Conservation (phyloP, 2,113 vertebrate species). For the Colaptes auratus region DNA sequence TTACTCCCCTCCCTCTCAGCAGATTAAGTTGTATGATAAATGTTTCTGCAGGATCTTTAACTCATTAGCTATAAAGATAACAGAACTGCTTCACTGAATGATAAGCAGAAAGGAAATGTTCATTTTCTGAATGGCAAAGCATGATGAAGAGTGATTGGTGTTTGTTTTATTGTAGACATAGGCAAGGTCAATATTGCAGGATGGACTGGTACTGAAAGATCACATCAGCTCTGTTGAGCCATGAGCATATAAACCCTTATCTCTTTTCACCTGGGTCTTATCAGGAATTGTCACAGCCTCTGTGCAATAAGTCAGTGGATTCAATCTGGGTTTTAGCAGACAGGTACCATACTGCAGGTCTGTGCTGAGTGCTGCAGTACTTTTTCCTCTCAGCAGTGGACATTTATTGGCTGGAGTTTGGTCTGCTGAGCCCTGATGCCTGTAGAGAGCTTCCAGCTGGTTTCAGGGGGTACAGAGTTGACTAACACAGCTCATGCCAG, state of each 20-base stretch:
- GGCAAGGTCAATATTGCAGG: not conserved
- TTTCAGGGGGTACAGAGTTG: not conserved
- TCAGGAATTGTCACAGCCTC: not conserved
- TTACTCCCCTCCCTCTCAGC: not conserved
- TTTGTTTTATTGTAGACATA: not conserved
- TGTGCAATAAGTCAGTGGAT: not conserved
- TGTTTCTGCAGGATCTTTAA: not conserved
- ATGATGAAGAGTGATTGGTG: not conserved
- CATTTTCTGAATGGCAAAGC: not conserved
- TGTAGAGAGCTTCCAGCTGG: not conserved
- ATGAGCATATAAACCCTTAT: not conserved
- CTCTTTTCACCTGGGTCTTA: not conserved
- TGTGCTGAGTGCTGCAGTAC: not conserved
- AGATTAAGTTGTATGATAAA: not conserved
- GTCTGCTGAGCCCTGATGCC: not conserved
- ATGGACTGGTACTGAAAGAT: not conserved
- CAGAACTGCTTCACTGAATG: not conserved
- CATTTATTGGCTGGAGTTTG: not conserved
- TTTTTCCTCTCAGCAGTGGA: not conserved
- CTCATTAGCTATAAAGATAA: fast-evolving
- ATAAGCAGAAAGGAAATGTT: not conserved
- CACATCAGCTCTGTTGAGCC: not conserved
- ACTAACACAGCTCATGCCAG: not conserved
- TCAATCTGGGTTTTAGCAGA: not conserved
- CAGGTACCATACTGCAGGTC: not conserved